These are phyloP conservation scores for Syngnathoides biaculeatus DNA, from an alignment of 2,113 vertebrate species.

Conservation along the genomic window DNA sequence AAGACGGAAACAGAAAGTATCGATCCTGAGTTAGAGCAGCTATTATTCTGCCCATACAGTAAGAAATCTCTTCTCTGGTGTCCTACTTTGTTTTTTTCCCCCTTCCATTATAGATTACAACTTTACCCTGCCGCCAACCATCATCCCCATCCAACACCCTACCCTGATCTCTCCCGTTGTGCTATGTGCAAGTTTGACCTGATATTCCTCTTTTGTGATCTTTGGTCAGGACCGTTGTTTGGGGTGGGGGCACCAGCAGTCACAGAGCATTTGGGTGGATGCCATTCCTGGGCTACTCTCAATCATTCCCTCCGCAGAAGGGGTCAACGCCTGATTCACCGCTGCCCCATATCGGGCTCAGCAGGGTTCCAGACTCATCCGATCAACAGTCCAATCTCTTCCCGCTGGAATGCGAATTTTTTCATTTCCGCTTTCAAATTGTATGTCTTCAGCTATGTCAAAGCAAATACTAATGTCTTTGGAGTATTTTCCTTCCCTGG, in stretches of 20 bases:
- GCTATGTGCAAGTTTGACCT: conserved; percentile 48
- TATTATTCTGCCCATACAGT: not conserved
- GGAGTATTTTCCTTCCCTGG: conserved; percentile 66
- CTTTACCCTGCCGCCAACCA: not conserved
- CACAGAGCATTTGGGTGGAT: conserved; percentile 49
- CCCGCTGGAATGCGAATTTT: conserved; percentile 67
- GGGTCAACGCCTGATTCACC: conserved; percentile 58
- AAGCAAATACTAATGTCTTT: conserved; percentile 67
- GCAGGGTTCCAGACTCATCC: conserved; percentile 64
- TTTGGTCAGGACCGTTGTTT: conserved; percentile 34
- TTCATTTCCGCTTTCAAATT: conserved; percentile 64
- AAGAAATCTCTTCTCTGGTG: conserved; percentile 1
- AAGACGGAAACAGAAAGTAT: not conserved
- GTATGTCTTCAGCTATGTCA: conserved; percentile 60
- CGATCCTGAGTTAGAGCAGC: not conserved
- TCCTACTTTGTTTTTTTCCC: conserved; percentile 9
- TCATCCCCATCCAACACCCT: not conserved
- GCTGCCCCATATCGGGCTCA: conserved; percentile 57
- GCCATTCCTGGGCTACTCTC: conserved; percentile 64
- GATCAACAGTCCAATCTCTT: conserved; percentile 65
- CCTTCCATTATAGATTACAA: not conserved
- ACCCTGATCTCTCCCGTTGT: conserved; percentile 21
- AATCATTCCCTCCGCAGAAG: conserved; percentile 60
- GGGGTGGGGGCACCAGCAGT: conserved; percentile 32
- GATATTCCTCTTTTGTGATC: conserved; percentile 50